Percentiles rank a stretch among this genome's conserved stretches.
phyloP scores from a whole-genome alignment of 2,113 vertebrate genomes.

The Pollimyrus isidori region DNA sequence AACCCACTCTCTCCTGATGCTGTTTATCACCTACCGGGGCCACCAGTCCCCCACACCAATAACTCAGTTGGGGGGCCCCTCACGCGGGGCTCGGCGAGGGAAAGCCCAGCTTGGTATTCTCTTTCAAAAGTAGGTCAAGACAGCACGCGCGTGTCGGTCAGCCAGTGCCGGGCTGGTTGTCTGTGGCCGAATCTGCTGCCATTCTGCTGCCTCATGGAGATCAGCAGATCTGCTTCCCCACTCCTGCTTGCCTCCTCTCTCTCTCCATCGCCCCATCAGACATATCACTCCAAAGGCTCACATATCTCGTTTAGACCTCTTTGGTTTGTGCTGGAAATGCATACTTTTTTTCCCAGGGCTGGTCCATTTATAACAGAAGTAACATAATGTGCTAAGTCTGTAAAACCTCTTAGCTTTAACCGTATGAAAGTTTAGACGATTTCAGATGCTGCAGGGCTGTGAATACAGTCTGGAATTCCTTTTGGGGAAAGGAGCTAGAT shows the following conservation, averaged over 20 bases:
- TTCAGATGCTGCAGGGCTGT: neutral
- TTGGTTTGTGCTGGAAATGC: neutral
- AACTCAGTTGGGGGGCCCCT: neutral
- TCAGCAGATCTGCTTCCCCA: neutral
- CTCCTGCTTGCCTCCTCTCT: neutral
- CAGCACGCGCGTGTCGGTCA: neutral
- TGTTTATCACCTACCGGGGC: conserved; percentile 5
- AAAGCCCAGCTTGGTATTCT: neutral
- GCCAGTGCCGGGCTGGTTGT: neutral
- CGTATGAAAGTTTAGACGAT: neutral
- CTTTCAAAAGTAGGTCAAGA: neutral
- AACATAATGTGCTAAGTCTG: neutral
- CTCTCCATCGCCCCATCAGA: neutral
- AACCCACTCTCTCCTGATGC: neutral
- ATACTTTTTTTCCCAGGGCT: neutral
- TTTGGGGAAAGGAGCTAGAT: neutral
- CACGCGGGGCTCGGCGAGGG: neutral
- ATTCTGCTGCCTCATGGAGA: neutral
- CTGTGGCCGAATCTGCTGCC: neutral
- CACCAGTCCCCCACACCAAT: neutral
- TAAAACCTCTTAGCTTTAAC: neutral
- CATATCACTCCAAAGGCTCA: neutral
- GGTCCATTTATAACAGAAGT: neutral
- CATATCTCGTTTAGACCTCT: neutral
- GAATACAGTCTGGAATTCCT: neutral